These are phyloP conservation scores for Corydoras maculifer DNA, from an alignment of 2,113 vertebrate genomes.

Conservation along the genomic window DNA sequence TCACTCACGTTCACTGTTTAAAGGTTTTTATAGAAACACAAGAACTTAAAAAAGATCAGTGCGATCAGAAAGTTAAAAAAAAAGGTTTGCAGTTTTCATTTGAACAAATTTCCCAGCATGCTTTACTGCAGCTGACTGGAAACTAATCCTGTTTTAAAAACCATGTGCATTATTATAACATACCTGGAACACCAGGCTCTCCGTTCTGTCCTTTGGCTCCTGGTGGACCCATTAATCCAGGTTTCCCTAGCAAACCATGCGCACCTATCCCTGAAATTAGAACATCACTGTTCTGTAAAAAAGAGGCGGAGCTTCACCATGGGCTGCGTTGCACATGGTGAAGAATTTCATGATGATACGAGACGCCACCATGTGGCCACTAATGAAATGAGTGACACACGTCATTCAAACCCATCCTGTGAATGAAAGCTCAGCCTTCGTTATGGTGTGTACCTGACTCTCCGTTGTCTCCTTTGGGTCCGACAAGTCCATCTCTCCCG, in stretches of 20 bases:
- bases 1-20: no score
- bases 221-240: slow-evolving; percentile 21
- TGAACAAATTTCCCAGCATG: no score
- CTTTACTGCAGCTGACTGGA: background rate
- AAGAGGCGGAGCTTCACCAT: background rate
- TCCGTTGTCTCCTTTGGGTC: slow-evolving; percentile 40
- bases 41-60: no score
- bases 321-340: background rate
- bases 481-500: slow-evolving; percentile 15
- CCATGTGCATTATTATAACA: no score
- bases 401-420: background rate
- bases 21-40: no score
- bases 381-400: background rate
- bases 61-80: no score
- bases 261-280: slow-evolving; percentile 18
- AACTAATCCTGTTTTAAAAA: no score
- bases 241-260: slow-evolving; percentile 35
- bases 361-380: background rate
- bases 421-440: background rate
- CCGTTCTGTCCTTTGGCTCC: slow-evolving; percentile 11
- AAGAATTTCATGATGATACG: no score
- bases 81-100: no score
- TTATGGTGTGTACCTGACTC: slow-evolving; percentile 18
- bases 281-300: background rate
- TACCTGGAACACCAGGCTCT: background rate